These are phyloP conservation scores for Neotragus pygmaeus DNA, from an alignment of 2,113 vertebrate genomes.

Conservation along the genomic window DNA sequence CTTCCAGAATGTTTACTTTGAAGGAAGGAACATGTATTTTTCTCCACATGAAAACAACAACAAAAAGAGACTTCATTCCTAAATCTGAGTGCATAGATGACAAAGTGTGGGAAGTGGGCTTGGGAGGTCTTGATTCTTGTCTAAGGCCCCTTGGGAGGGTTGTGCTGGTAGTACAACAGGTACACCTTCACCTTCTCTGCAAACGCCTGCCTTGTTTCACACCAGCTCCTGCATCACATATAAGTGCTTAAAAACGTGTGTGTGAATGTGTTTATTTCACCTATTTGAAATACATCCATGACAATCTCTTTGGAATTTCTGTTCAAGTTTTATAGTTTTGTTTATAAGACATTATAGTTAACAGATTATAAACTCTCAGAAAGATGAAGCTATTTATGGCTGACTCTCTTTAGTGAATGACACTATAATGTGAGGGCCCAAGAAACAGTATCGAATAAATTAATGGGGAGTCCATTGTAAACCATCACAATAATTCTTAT, in stretches of 20 bases:
- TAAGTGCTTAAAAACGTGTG: slow-evolving; percentile 19
- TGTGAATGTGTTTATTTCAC: neutral
- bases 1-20: slow-evolving; percentile 69
- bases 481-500: neutral
- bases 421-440: neutral
- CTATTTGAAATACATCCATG: slow-evolving; percentile 63
- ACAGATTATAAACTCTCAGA: neutral
- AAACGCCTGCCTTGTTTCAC: slow-evolving; percentile 43
- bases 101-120: neutral
- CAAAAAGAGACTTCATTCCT: slow-evolving; percentile 40
- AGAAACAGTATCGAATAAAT: neutral
- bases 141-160: neutral
- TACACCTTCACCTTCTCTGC: neutral
- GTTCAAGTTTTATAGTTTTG: slow-evolving; percentile 13
- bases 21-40: slow-evolving; percentile 60
- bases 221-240: neutral
- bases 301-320: slow-evolving; percentile 60
- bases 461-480: neutral
- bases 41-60: slow-evolving; percentile 65
- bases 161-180: neutral
- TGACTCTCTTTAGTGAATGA: neutral
- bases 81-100: neutral
- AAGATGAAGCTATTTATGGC: neutral
- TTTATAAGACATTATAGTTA: neutral
- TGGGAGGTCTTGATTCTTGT: neutral